Evolutionary conservation across 2,797 vertebrate genomes (phyloP), one percentile per base, ranked within the genome.

Genomic region (Myotis daubentonii): DNA sequence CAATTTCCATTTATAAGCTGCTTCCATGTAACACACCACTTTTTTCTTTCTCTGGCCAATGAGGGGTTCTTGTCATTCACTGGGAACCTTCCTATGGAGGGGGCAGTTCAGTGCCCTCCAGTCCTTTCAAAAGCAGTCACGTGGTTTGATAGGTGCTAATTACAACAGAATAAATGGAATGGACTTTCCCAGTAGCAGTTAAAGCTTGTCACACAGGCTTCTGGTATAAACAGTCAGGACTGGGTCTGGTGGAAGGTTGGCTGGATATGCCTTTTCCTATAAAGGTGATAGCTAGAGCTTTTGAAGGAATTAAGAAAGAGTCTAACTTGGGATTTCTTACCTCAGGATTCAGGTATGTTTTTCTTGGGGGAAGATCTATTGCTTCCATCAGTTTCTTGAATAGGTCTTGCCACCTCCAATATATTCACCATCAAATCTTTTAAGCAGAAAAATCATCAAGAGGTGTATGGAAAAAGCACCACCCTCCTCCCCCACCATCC

Each of bases 1-100:
- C 23, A 33, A 23, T 83, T 94, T 94, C 88, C 44, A n/a, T 49
- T 91, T 89, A 30, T 19, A 92, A 84, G 17, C 62, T 89, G 41
- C 74, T 66, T 30, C 8, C 3, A 3, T 2, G 6, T 25, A 33
- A 10, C 6, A 17, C 25, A 82, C 20, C 15, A 15, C 55, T 75
- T 80, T 19, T 44, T 89, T 57, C 68, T 78, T 71, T 49, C 55
- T 68, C 65, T 53, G 55, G 23, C n/a, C 36, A 28, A 10, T 62
- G 62, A 72, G 20, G 38, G 57, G 15, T 41, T 62, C 20, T 55
- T 41, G 1, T 60, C 36, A 12, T 74, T 93, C n/a, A 22, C 53
- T 22, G 9, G 65, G 41, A 86, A 8, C 4, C 30, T 84, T 78
- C 7, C 53, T 30, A 71, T 33, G 16, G 76, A 91, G 36, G 53